phyloP scores from a whole-genome alignment of 2,888 invertebrate species.

The Deilephila elpenor region DNA sequence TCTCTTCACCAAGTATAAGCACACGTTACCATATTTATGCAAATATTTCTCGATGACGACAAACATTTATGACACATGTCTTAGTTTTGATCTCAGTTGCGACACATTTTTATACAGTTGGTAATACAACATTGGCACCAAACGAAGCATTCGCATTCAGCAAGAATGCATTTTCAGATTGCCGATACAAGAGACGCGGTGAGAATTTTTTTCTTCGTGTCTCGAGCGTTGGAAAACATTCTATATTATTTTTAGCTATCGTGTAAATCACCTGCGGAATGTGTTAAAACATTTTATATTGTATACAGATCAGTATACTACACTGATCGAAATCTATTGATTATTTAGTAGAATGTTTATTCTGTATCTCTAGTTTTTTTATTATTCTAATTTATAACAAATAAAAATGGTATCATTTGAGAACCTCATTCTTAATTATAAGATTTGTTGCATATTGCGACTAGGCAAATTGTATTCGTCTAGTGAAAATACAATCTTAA shows the following conservation, averaged over 20 bases:
- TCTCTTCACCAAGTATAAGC: neutral
- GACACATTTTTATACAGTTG: too few species aligned
- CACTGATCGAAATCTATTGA: too few species aligned
- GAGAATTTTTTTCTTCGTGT: neutral
- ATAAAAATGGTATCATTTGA: too few species aligned
- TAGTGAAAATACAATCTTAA: too few species aligned
- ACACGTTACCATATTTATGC: neutral
- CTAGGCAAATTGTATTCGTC: too few species aligned
- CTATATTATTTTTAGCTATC: neutral
- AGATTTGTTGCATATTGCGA: too few species aligned
- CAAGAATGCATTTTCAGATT: constrained; percentile 21
- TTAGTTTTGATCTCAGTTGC: neutral
- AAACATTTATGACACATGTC: neutral
- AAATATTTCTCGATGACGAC: neutral
- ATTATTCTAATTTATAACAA: too few species aligned
- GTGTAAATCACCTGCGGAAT: constrained; percentile 6
- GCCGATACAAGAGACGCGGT: neutral
- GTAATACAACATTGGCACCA: neutral
- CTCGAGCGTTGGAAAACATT: neutral
- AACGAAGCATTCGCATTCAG: constrained; percentile 4
- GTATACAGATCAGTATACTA: neutral
- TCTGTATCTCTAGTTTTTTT: too few species aligned
- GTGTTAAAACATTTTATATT: neutral
- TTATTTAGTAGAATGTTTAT: too few species aligned
- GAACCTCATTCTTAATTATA: too few species aligned